Percentiles rank a stretch among this genome's conserved stretches.
phyloP scores from a whole-genome alignment of 2,888 invertebrate genomes.

The Drosophila rubida region DNA sequence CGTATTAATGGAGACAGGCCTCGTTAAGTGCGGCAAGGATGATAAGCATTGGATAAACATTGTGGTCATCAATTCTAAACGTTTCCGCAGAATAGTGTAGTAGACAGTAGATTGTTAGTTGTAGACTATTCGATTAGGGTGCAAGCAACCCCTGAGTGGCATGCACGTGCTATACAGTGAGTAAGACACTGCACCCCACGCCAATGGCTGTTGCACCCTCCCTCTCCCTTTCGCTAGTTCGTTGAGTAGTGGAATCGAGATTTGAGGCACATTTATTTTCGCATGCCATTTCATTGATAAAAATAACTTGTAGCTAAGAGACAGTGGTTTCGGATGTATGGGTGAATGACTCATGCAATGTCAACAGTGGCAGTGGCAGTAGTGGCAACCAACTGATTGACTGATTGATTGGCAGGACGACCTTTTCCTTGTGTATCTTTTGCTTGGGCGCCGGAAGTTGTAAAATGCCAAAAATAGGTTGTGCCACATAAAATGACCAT shows the following conservation, averaged over 20 bases:
- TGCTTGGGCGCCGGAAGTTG: constrained; percentile 25
- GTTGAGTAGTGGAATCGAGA: constrained; percentile 5
- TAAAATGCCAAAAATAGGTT: constrained; percentile 26
- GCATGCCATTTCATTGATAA: constrained; percentile 41
- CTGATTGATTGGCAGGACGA: constrained; percentile 5
- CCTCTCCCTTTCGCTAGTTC: background rate
- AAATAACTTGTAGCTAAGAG: constrained; percentile 32
- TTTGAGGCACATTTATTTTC: constrained; percentile 49
- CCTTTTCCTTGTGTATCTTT: constrained; percentile 10
- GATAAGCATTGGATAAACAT: constrained; percentile 42
- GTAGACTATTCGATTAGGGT: constrained; percentile 9
- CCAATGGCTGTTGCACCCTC: constrained; percentile 2
- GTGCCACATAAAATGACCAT: constrained; percentile 4
- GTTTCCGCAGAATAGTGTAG: constrained; percentile 21
- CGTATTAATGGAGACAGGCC: constrained; percentile 26
- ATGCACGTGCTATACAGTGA: constrained; percentile 20
- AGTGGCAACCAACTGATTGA: constrained; percentile 23
- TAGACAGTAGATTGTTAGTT: constrained; percentile 10
- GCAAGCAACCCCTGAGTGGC: constrained; percentile 40
- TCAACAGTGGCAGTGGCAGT: constrained; percentile 9
- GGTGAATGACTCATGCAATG: constrained; percentile 41
- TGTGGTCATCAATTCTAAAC: constrained; percentile 44
- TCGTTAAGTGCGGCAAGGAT: constrained; percentile 29
- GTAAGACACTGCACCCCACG: constrained; percentile 6
- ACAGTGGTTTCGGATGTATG: constrained; percentile 4